A percentile compares a stretch with the other conserved stretches of the same genome.
These are phyloP conservation scores for Rhysida immarginata DNA, from an alignment of 1,140 invertebrate species.

Conservation along the genomic window DNA sequence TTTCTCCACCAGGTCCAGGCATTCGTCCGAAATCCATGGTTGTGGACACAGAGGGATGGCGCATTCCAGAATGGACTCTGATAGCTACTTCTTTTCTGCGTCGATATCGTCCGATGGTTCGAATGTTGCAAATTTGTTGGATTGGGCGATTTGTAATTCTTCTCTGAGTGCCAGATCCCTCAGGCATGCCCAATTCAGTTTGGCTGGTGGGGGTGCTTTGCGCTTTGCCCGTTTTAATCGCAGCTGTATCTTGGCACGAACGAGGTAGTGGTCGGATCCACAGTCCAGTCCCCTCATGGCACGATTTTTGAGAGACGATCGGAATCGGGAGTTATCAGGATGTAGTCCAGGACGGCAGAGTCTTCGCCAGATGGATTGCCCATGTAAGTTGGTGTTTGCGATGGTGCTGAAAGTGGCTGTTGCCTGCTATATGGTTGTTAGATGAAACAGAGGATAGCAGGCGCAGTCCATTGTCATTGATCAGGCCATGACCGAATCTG, in stretches of 20 bases:
- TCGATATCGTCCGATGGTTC: background rate
- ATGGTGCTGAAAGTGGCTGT: too few species aligned
- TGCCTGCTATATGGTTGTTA: too few species aligned
- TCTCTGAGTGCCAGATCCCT: background rate
- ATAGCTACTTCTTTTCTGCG: background rate
- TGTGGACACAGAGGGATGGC: background rate
- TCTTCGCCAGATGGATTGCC: too few species aligned
- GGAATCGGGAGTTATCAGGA: background rate
- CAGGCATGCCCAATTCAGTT: background rate
- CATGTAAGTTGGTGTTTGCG: too few species aligned
- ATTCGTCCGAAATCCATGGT: background rate
- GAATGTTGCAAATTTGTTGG: too few species aligned
- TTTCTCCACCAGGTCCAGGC: background rate
- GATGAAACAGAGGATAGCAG: background rate
- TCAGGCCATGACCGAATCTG: conserved; percentile 1
- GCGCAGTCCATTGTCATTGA: background rate
- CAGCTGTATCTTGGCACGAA: background rate
- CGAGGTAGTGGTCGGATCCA: background rate
- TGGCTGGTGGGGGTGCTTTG: background rate
- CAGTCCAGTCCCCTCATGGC: background rate
- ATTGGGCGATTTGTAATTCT: background rate
- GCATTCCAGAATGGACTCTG: background rate
- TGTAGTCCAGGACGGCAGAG: background rate
- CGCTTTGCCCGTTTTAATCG: background rate
- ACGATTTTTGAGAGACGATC: background rate